These are phyloP conservation scores for Etheostoma spectabile DNA, from an alignment of 2,113 vertebrate genomes.

Conservation along the genomic window DNA sequence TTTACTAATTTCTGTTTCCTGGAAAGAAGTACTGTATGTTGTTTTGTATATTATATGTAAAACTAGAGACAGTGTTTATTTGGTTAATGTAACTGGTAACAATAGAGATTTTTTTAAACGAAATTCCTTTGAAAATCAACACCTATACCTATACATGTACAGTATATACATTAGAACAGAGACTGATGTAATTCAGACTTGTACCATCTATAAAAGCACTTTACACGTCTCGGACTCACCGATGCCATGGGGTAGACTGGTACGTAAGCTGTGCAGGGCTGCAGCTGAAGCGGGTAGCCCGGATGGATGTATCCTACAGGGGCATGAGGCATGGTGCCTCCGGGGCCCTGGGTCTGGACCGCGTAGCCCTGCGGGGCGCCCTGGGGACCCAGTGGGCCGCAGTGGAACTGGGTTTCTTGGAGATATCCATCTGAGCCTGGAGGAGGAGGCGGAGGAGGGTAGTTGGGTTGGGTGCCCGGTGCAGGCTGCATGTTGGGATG, in stretches of 20 bases:
- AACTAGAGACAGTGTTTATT: neutral
- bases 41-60: neutral
- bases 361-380: constrained; percentile 89
- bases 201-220: constrained; percentile 27
- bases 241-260: constrained; percentile 92
- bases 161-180: neutral
- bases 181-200: constrained; percentile 25
- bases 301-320: constrained; percentile 90
- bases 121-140: neutral
- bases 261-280: constrained; percentile 93
- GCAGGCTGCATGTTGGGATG: constrained; percentile 82
- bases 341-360: constrained; percentile 88
- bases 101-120: neutral
- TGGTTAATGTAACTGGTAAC: neutral
- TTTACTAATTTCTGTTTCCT: neutral
- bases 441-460: constrained; percentile 83
- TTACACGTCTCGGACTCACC: constrained; percentile 72
- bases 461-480: constrained; percentile 80
- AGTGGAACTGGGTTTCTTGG: constrained; percentile 88
- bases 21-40: neutral
- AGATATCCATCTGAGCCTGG: constrained; percentile 83
- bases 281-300: constrained; percentile 91
- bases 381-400: constrained; percentile 71
- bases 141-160: too few relatives aligned
- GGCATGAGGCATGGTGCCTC: constrained; percentile 84